Evolutionary conservation across 2,888 invertebrate species (phyloP).

Genomic region (Conomelus anceps): DNA sequence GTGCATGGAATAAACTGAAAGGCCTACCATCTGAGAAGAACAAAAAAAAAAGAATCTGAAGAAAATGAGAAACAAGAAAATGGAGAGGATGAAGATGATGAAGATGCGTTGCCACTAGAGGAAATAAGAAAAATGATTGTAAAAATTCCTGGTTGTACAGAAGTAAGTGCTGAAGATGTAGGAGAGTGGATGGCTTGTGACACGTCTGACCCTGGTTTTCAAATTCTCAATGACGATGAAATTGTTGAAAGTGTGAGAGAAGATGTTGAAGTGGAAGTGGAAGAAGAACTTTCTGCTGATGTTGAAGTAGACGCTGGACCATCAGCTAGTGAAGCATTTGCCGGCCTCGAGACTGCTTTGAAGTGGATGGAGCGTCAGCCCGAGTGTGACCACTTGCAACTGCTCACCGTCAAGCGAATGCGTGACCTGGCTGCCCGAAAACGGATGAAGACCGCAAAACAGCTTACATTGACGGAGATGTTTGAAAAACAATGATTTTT

Average conservation of each 20-base stretch:
- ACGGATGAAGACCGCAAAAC: too few species aligned
- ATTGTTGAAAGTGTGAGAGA: not conserved
- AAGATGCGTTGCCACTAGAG: conserved; percentile 8
- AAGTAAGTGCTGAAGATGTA: too few species aligned
- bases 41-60: not conserved
- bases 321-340: conserved; percentile 29
- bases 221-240: not conserved
- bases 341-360: conserved; percentile 27
- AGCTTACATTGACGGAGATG: too few species aligned
- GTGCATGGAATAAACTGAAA: not conserved
- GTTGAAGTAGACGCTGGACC: conserved; percentile 23
- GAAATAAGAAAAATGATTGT: conserved; percentile 20
- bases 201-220: not conserved
- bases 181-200: conserved; percentile 18
- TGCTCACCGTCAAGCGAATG: conserved; percentile 24
- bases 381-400: conserved; percentile 27
- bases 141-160: conserved; percentile 28
- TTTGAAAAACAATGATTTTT: too few species aligned
- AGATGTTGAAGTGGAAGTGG: conserved; percentile 21
- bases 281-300: conserved; percentile 26
- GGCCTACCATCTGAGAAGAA: not conserved
- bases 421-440: conserved; percentile 29
- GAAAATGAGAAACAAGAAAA: not conserved
- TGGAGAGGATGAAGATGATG: conserved; percentile 12
- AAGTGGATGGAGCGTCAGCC: conserved; percentile 31